phyloP scores from a whole-genome alignment of 2,888 invertebrate species.

The Caenorhabditis virilis region DNA sequence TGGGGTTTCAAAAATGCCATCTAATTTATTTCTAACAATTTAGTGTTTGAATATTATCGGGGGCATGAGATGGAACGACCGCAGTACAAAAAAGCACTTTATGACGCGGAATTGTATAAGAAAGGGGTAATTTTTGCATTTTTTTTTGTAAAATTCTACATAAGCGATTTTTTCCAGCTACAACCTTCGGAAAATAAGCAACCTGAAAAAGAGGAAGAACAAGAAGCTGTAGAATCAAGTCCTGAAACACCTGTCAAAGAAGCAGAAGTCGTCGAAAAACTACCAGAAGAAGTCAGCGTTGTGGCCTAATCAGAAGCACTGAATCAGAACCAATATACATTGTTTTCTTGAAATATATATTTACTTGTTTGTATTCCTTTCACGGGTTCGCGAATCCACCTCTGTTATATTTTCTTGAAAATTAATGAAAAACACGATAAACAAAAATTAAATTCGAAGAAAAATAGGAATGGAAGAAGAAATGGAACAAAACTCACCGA shows the following conservation, averaged over 20 bases:
- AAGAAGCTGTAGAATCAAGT: not conserved
- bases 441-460: no score
- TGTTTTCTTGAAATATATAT: no score
- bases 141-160: not conserved
- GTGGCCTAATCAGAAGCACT: no score
- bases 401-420: no score
- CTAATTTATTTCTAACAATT: constrained; percentile 4
- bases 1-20: not conserved
- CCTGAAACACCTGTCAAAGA: no score
- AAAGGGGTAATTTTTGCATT: not conserved
- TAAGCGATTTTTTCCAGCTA: not conserved
- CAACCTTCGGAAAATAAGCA: not conserved
- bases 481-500: constrained; percentile 11
- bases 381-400: no score
- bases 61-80: constrained; percentile 42
- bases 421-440: no score
- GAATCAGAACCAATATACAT: no score
- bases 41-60: constrained; percentile 44
- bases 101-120: constrained; percentile 19
- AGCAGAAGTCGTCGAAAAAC: no score
- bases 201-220: constrained; percentile 2
- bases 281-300: no score
- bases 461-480: no score
- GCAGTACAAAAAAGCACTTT: constrained; percentile 32
- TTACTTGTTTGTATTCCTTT: no score